phyloP scores from a whole-genome alignment of 2,888 invertebrate species.

The Chironomus tentans region DNA sequence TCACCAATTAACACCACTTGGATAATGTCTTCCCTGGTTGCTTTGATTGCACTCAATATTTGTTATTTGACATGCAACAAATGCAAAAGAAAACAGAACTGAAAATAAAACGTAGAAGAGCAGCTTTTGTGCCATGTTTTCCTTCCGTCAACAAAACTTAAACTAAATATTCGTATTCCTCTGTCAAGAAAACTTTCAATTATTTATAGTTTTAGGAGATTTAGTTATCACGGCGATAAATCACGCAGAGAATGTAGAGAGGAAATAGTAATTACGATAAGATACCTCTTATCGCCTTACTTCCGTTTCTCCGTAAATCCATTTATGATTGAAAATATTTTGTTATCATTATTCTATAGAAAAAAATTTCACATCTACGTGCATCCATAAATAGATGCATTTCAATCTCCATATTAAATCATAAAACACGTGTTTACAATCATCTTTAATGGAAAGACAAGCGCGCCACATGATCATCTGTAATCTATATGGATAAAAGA shows the following conservation, averaged over 20 bases:
- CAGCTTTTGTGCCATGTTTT: neutral
- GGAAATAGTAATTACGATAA: neutral
- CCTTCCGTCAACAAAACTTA: neutral
- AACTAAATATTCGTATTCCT: no score
- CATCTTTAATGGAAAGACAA: neutral
- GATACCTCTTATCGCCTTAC: neutral
- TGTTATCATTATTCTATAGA: no score
- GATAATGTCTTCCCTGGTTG: slow-evolving; percentile 3
- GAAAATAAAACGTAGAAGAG: neutral
- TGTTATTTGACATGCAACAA: neutral
- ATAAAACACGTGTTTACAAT: neutral
- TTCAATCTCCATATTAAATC: neutral
- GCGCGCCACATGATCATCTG: neutral
- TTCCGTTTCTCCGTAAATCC: neutral
- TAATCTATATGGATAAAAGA: neutral
- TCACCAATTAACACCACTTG: slow-evolving; percentile 16
- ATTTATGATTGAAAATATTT: neutral
- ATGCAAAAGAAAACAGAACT: neutral
- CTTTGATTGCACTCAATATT: neutral
- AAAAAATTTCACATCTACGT: no score
- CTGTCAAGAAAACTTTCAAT: no score
- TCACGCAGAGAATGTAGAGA: no score
- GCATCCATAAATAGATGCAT: neutral
- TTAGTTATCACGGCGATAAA: no score
- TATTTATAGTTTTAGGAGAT: no score